Conservation (phyloP, 64 coral and sea anemone genomes). For the Actinia tenebrosa region DNA sequence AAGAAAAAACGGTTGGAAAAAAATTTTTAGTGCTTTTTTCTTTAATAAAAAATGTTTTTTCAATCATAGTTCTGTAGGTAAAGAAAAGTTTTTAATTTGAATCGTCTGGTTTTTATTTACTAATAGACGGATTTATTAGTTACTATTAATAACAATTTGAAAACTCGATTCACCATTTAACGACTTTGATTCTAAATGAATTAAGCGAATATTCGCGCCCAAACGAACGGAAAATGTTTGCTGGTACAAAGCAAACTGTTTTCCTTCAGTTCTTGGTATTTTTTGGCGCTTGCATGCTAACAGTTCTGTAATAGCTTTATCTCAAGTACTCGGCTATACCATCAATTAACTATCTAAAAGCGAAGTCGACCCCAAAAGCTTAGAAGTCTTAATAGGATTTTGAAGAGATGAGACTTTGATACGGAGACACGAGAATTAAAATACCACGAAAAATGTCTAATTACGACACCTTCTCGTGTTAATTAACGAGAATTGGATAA, state of each 20-base stretch:
- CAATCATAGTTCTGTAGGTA: too few species aligned
- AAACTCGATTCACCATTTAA: background rate
- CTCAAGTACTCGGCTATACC: background rate
- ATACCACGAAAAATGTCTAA: background rate
- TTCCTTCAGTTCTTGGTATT: background rate
- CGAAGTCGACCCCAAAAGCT: background rate
- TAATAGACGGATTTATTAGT: background rate
- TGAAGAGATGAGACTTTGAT: background rate
- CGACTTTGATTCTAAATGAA: background rate
- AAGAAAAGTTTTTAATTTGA: too few species aligned
- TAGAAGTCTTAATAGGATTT: conserved; percentile 3
- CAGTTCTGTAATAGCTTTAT: background rate
- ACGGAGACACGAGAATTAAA: background rate
- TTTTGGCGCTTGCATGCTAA: background rate
- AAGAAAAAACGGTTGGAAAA: background rate
- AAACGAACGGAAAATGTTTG: background rate
- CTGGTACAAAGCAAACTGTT: background rate
- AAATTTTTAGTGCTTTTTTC: too few species aligned
- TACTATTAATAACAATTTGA: background rate
- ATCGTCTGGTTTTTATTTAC: too few species aligned
- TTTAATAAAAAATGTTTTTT: background rate
- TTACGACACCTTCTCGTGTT: background rate
- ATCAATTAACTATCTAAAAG: conserved; percentile 10
- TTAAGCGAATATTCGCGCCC: background rate
- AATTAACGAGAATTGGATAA: background rate